Conservation (phyloP, 2,888 invertebrate genomes). For the Lucinisca nassula region DNA sequence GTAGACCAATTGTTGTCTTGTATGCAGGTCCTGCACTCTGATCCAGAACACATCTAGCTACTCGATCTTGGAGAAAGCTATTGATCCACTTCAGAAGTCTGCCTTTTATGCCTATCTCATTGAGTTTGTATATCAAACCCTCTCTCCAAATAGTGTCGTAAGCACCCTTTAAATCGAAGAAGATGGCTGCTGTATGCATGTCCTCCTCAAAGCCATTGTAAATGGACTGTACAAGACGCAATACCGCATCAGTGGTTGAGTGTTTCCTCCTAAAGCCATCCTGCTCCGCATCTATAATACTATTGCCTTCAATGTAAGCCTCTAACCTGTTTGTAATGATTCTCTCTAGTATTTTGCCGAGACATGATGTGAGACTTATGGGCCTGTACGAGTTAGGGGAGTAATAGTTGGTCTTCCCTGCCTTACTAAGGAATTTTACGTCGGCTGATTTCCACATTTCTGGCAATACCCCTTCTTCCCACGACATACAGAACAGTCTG, state of each 20-base stretch:
- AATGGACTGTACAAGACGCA: background rate
- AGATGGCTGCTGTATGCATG: background rate
- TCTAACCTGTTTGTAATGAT: background rate
- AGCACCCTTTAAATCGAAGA: background rate
- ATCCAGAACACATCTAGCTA: background rate
- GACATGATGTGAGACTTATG: background rate
- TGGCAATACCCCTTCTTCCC: background rate
- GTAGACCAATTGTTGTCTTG: constrained; percentile 13
- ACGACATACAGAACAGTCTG: background rate
- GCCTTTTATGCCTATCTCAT: background rate
- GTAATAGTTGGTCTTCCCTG: background rate
- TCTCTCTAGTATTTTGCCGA: background rate
- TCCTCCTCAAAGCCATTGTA: background rate
- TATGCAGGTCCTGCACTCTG: background rate
- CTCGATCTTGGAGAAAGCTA: background rate
- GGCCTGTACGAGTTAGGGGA: background rate
- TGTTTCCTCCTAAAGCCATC: background rate
- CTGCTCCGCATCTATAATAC: background rate
- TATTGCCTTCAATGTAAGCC: background rate
- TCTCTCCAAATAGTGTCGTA: constrained; percentile 37
- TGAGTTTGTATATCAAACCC: background rate
- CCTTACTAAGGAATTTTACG: background rate
- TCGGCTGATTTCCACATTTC: background rate
- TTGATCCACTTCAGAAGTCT: background rate
- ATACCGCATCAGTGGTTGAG: background rate